Conservation (phyloP, 2,797 vertebrate species). For the Spinus pinus region DNA sequence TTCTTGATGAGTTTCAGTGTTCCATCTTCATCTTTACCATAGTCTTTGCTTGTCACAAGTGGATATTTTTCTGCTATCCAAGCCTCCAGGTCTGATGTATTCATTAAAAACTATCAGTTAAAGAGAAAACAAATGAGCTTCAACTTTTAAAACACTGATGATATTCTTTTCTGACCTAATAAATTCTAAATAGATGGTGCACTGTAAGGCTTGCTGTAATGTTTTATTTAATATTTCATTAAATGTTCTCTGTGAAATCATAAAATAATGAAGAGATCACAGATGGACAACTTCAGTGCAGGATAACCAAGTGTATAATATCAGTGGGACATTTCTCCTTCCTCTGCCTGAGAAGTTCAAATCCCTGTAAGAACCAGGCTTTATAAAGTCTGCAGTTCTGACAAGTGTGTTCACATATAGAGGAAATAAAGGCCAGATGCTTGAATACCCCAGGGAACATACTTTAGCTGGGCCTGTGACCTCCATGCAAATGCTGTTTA, state of each 20-base stretch:
- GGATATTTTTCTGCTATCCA: slow-evolving; percentile 78
- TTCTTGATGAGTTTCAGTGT: slow-evolving; percentile 82
- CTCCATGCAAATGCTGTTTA: not conserved
- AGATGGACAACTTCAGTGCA: not conserved
- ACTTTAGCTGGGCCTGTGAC: not conserved
- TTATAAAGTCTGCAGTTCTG: not conserved
- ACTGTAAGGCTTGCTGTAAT: not conserved
- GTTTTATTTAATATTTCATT: not conserved
- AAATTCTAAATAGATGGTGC: not conserved
- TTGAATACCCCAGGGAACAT: not conserved
- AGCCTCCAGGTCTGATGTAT: slow-evolving; percentile 83
- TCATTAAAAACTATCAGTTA: slow-evolving; percentile 80
- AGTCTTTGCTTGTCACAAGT: slow-evolving; percentile 79
- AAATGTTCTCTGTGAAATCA: not conserved
- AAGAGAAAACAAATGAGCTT: not conserved
- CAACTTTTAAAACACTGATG: not conserved
- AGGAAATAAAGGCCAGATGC: not conserved
- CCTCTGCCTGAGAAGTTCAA: not conserved
- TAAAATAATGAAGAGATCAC: not conserved
- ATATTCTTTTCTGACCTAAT: not conserved
- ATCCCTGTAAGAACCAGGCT: not conserved
- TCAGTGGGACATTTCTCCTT: not conserved
- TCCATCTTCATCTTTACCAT: slow-evolving; percentile 78
- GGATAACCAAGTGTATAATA: not conserved
- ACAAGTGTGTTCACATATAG: not conserved